These are phyloP conservation scores for Lithosia quadra DNA, from an alignment of 2,888 invertebrate species.

Conservation along the genomic window DNA sequence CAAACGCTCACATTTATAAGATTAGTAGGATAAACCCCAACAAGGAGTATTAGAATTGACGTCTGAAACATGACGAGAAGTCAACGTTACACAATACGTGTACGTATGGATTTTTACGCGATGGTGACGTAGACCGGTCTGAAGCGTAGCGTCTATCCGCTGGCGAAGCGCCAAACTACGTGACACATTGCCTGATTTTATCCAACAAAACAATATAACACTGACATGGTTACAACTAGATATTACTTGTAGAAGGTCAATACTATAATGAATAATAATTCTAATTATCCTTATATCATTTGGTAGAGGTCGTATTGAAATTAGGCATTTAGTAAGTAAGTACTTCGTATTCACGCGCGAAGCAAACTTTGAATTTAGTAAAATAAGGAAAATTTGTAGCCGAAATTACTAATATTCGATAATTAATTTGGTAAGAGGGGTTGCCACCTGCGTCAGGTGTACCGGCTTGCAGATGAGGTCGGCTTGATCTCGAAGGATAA, in stretches of 20 bases:
- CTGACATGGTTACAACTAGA: conserved; percentile 25
- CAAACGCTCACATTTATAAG: background rate
- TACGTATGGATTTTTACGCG: conserved; percentile 52
- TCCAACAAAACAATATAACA: conserved; percentile 34
- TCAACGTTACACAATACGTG: conserved; percentile 38
- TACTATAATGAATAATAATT: background rate
- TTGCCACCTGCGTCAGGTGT: too few species aligned
- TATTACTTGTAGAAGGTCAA: conserved; percentile 32
- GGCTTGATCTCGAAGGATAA: too few species aligned
- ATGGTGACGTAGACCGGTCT: conserved; percentile 47
- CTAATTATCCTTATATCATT: background rate
- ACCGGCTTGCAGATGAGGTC: too few species aligned
- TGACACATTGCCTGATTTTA: conserved; percentile 50
- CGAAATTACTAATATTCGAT: too few species aligned
- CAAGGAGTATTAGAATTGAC: background rate
- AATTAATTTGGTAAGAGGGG: too few species aligned
- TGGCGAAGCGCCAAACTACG: conserved; percentile 43
- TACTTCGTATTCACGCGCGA: too few species aligned
- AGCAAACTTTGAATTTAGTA: too few species aligned
- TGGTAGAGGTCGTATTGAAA: background rate
- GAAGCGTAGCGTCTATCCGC: conserved; percentile 35
- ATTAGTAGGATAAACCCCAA: background rate
- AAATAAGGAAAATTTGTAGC: too few species aligned
- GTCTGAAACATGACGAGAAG: background rate
- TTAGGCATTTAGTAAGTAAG: too few species aligned